Evolutionary conservation across 2,113 vertebrate genomes (phyloP), one percentile per base, ranked within the genome.

Genomic region (Calonectris borealis): DNA sequence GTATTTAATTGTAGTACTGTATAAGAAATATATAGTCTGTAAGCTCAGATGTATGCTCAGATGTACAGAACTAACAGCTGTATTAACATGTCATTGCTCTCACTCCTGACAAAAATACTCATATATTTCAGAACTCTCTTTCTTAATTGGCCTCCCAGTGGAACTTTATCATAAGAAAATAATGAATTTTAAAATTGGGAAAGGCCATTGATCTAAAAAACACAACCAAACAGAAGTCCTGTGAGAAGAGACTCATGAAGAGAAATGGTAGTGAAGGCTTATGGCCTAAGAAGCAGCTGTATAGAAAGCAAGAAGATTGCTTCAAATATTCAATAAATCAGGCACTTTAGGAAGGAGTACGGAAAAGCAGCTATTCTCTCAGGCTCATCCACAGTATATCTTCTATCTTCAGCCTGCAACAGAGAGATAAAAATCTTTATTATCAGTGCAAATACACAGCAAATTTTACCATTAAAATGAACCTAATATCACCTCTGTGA

Each of bases 341-440:
- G 24, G 52, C 90, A 99, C 99, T 98, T 98, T 90, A 90, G 89
- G 8, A 93, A 96, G 62, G 97, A 98, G 38, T 66, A 82, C 1
- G 94, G 96, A 44, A 92, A 93, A 82, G 58, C 16, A 34, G 44
- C 42, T 32, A 22, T 81, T 94, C 38, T 91, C 77, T 97, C 91
- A 71, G 92, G 61, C 36, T 97, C 96, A 62, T 97, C 91, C 29
- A 94, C 52, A 60, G 60, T 2, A 7, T 15, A 55, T 32, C 24
- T 61, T 79, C 58, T 42, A 34, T 77, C 90, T 97, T 97, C 93
- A 86, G 68, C 82, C 96, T 96, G 38, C 29, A 97, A 94, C 12
- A 85, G 42, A 96, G 79, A 97, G 40, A 92, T 46, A 61, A 81
- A 81, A 34, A 58, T 77, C 27, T 94, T 88, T 77, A 81, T 72